Evolutionary conservation across 2,888 invertebrate genomes (phyloP).

Genomic region (Conus canariensis): DNA sequence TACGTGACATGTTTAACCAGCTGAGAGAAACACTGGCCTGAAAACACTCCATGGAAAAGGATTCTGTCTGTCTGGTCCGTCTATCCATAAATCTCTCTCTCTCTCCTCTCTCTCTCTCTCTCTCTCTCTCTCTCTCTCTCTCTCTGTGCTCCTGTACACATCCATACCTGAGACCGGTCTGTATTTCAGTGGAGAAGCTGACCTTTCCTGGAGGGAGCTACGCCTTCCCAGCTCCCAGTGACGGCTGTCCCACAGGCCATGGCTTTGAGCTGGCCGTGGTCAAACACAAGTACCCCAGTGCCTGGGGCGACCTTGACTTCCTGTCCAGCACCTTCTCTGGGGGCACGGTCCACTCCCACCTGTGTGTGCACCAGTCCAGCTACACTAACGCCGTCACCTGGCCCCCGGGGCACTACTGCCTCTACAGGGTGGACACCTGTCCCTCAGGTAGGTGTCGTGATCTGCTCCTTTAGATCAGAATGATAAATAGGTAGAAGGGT

Average conservation of each 20-base stretch:
- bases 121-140: not conserved
- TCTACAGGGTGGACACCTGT: not conserved
- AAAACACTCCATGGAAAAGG: too few species aligned
- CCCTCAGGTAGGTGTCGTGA: not conserved
- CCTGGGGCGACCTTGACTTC: not conserved
- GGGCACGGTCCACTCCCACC: not conserved
- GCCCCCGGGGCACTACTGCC: not conserved
- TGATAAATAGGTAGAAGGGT: not conserved
- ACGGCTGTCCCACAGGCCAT: not conserved
- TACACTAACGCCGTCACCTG: not conserved
- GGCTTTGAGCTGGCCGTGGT: not conserved
- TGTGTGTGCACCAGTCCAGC: not conserved
- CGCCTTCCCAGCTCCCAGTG: not conserved
- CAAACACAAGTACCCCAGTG: not conserved
- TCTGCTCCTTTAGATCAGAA: too few species aligned
- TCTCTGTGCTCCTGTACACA: not conserved
- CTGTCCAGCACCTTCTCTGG: not conserved
- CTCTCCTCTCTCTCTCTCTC: not conserved
- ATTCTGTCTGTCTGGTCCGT: too few species aligned
- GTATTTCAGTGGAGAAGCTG: not conserved
- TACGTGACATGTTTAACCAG: too few species aligned
- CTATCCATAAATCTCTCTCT: too few species aligned
- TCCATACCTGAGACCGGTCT: not conserved
- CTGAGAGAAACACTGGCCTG: too few species aligned
- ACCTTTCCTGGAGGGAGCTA: conserved; percentile 1